Base-by-base conservation (phyloP, 64 coral and sea anemone genomes). In the Montipora cactus region DNA sequence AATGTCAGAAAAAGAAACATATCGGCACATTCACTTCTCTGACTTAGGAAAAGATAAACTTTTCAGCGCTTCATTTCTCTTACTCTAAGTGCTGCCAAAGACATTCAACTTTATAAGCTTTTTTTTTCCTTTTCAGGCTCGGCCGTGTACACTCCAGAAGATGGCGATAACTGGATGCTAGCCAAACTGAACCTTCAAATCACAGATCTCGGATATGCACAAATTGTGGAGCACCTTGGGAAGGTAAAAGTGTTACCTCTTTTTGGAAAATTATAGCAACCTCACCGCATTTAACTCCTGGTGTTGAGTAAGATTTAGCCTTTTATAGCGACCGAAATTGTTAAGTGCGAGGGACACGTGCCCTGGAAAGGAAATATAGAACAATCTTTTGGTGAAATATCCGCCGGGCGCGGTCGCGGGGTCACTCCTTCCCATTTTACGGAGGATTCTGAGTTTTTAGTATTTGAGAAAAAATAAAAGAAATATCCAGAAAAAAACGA, bases 131-230 rank as follows among this genome's bases (percentile, higher is more conserved):
- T 21, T 75, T 55, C 49, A 89, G 92, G 57, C 44, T 93, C 92
- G 44, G 10, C 85, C 0, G 92, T 94, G 2, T 88, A 89, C 20
- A 89, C 92, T 81, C 92, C 92, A 28, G 44, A 68, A n/a, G 77
- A 94, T 55, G 77, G 67, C 8, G 84, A 81, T 22, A 67, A 79
- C 15, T 94, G 92, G 92, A 71, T 88, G 76, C 51, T 94, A 13
- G 92, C 92, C 22, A 94, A 94, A 81, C 49, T 87, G 8, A 87
- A 87, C 13, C 19, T 79, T 19, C 92, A 94, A 64, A 22, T 94
- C 8, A 87, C 92, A 72, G 92, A 94, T 79, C 37, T 94, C 3
- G 92, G 82, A 51, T 89, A 89, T 62, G 12, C 77, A 25, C 82
- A 94, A 47, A 94, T 94, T 28, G 83, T 94, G 15, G 92, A 89